Base-by-base conservation (phyloP, 92 coral and sea anemone species). In the Heliopora coerulea region DNA sequence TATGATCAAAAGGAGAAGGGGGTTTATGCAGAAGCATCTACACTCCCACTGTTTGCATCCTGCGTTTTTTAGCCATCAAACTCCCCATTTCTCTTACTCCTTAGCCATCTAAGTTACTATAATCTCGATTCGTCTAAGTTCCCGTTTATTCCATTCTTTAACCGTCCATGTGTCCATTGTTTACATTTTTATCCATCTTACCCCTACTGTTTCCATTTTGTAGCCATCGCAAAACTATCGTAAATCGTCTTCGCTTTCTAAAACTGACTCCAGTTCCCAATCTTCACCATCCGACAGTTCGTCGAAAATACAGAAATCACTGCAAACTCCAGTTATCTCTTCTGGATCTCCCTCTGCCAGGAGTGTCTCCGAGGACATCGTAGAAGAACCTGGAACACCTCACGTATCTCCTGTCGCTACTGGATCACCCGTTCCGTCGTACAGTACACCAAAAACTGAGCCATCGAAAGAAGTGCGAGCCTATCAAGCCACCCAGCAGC, bases 331-430 rank as follows among this genome's bases (percentile, higher is more conserved):
- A 56, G 8, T 15, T 56, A 23, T 15, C 15, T 3, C 3, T 3
- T 23, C 61, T 31, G 61, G 13, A 17, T 67, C 74, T 11, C 30
- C 72, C 20, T 65, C 56, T 1, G 74, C 74, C 1, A 67, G 48
- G 74, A 70, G 61, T 50, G 33, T 70, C 12, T 70, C 77, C 8
- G 77, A 70, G 49, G 77, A 50, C 42, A 70, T 70, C 50, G 54
- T 28, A 52, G 77, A 58, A 29, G 63, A 70, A 31, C 62, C 30
- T 31, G 77, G 62, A 23, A 49, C 49, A 2, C 30, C 49, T 32
- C 76, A 69, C n/a, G 62, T 15, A 32, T 70, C 77, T 49, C 77
- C 77, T 19, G 54, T 27, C 25, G 54, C 40, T 37, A 11, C 74
- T 5, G 48, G 13, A 13, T 52, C 77, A 37, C 27, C 77, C 77